These are phyloP conservation scores for Ophioninae sp. DNA, from an alignment of 2,888 invertebrate species.

Conservation along the genomic window DNA sequence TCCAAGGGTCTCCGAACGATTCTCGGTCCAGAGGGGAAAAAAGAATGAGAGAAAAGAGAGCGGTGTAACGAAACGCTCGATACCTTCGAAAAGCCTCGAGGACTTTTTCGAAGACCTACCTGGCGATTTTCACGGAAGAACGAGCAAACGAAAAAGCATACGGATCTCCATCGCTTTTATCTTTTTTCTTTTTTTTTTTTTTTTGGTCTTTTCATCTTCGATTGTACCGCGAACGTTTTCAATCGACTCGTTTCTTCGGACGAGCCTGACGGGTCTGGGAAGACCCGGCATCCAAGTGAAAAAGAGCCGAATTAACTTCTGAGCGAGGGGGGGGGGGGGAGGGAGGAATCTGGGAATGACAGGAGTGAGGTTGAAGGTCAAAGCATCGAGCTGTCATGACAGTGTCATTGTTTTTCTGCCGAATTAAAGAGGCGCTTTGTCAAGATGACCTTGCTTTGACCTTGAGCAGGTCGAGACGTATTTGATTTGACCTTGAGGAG, in stretches of 20 bases:
- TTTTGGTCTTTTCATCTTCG: constrained; percentile 14
- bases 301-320: not conserved
- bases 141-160: constrained; percentile 48
- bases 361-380: not conserved
- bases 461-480: too few relatives aligned
- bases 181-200: constrained; percentile 18
- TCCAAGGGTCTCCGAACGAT: not conserved
- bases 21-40: constrained; percentile 19
- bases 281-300: constrained; percentile 18
- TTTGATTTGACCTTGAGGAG: too few relatives aligned
- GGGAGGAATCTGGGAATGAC: not conserved
- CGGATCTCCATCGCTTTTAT: constrained; percentile 44
- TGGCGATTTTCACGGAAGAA: constrained; percentile 76
- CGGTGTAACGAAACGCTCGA: constrained; percentile 54
- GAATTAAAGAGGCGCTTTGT: too few relatives aligned
- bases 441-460: too few relatives aligned
- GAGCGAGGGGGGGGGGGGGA: constrained; percentile 1
- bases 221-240: constrained; percentile 22
- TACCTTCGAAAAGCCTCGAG: constrained; percentile 44
- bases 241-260: constrained; percentile 10
- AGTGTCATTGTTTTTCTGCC: not conserved
- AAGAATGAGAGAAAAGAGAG: constrained; percentile 12
- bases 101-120: constrained; percentile 71
- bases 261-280: not conserved
- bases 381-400: too few relatives aligned